Percentiles rank a stretch among this genome's conserved stretches.
Conservation (phyloP, 2,797 vertebrate genomes). For the Nothura maculosa region DNA sequence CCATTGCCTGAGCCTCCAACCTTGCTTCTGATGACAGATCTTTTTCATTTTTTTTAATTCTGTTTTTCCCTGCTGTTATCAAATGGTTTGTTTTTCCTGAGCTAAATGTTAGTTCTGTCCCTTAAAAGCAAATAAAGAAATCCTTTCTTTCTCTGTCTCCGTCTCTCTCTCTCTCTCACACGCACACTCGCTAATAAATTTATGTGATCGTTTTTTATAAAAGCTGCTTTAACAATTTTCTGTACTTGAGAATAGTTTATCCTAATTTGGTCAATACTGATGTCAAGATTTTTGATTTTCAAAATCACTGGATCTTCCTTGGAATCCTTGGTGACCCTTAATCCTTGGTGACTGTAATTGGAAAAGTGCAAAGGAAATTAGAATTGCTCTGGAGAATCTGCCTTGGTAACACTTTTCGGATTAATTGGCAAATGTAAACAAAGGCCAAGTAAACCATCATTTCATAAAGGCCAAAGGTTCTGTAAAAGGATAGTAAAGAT, state of each 20-base stretch:
- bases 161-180: too few species aligned
- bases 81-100: neutral
- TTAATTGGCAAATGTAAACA: neutral
- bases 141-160: too few species aligned
- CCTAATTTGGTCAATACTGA: neutral
- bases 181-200: neutral
- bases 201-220: neutral
- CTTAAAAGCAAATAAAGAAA: neutral
- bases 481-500: neutral
- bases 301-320: neutral
- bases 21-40: neutral
- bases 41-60: neutral
- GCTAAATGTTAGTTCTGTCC: neutral
- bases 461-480: neutral
- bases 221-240: neutral
- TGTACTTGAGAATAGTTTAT: neutral
- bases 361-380: neutral
- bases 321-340: neutral
- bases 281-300: neutral
- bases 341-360: neutral
- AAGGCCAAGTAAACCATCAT: neutral
- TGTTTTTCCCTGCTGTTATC: neutral
- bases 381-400: neutral
- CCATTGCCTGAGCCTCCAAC: slow-evolving; percentile 41
- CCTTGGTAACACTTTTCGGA: neutral